These are phyloP conservation scores for Canis aureus DNA, from an alignment of 2,113 vertebrate species.

Conservation along the genomic window DNA sequence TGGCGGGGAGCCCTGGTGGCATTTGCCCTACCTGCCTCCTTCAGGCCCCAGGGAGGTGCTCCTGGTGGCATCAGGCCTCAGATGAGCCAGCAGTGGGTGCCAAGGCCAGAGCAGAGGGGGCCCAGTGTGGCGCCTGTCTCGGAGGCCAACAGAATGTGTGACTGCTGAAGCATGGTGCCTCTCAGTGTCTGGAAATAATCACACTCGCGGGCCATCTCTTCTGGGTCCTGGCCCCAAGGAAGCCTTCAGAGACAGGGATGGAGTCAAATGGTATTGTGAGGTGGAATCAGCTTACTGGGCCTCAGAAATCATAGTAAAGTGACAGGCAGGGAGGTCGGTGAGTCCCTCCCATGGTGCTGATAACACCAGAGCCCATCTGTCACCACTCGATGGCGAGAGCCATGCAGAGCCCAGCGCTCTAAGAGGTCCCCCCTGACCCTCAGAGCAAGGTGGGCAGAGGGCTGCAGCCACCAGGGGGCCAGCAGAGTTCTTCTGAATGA, in stretches of 20 bases:
- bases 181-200: neutral
- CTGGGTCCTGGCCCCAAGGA: neutral
- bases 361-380: constrained; percentile 30
- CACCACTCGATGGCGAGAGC: fast-evolving
- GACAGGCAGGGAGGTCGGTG: constrained; percentile 60
- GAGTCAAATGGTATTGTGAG: constrained; percentile 47
- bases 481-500: neutral
- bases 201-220: neutral
- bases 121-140: fast-evolving
- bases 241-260: neutral
- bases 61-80: neutral
- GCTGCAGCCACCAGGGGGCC: neutral
- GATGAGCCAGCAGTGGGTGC: neutral
- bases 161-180: neutral
- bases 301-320: constrained; percentile 59
- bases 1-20: neutral
- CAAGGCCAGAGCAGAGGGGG: neutral
- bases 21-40: neutral
- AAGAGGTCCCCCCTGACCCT: neutral
- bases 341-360: neutral
- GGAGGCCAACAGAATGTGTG: neutral
- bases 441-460: neutral
- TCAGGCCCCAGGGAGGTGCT: neutral
- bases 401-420: neutral
- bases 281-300: constrained; percentile 41